These are phyloP conservation scores for Eolophus roseicapilla DNA, from an alignment of 2,113 vertebrate species.

Conservation along the genomic window DNA sequence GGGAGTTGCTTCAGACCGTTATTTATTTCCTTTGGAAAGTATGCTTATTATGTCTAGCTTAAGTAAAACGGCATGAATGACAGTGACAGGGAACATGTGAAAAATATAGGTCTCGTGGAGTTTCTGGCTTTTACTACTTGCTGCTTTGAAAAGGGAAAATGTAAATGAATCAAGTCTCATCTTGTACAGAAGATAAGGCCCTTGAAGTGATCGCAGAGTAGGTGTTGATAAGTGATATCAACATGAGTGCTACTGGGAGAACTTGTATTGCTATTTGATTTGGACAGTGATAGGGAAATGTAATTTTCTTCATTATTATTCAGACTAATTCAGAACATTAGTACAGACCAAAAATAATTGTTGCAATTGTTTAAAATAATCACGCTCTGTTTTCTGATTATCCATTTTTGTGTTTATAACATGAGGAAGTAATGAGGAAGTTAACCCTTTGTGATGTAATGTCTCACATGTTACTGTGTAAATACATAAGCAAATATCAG, in stretches of 20 bases:
- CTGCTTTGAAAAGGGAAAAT: neutral
- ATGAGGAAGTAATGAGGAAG: neutral
- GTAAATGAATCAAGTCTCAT: conserved; percentile 7
- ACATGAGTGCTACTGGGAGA: neutral
- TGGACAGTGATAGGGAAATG: neutral
- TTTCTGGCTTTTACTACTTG: neutral
- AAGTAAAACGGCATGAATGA: neutral
- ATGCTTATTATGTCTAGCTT: neutral
- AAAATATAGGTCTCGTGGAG: neutral
- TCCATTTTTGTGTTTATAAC: neutral
- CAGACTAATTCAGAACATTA: conserved; percentile 19
- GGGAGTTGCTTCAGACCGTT: neutral
- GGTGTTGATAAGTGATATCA: neutral
- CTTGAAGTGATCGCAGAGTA: neutral
- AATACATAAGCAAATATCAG: neutral
- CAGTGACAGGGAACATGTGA: neutral
- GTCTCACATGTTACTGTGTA: neutral
- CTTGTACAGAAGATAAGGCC: conserved; percentile 35
- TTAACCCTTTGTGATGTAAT: neutral
- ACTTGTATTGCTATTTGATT: conserved; percentile 12
- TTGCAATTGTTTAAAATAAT: conserved; percentile 31
- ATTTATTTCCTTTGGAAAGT: neutral
- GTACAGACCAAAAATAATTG: conserved; percentile 30
- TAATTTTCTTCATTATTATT: conserved; percentile 14
- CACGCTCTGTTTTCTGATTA: neutral